These are phyloP conservation scores for Lepas anatifera DNA, from an alignment of 2,888 invertebrate genomes.

Conservation along the genomic window DNA sequence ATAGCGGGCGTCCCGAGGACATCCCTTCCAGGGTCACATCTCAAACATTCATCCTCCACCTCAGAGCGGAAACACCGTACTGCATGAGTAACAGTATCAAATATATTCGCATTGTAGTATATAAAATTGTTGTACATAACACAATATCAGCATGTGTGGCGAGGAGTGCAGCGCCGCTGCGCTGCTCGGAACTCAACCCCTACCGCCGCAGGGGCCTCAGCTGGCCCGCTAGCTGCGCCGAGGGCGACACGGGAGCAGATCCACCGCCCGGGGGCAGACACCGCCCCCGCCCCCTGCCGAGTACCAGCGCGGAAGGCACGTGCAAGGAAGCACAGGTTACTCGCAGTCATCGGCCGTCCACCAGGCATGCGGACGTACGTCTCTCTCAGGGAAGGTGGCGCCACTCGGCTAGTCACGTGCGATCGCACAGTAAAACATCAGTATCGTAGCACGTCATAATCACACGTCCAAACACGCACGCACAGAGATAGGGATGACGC, in stretches of 20 bases:
- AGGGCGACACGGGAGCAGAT: no score
- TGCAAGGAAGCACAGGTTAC: neutral
- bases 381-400: no score
- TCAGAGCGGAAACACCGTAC: neutral
- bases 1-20: no score
- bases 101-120: neutral
- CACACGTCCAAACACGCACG: no score
- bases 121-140: conserved; percentile 1
- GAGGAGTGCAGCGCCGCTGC: no score
- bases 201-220: no score
- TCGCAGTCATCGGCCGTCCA: neutral
- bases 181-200: neutral
- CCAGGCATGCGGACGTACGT: no score
- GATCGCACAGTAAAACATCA: no score
- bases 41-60: neutral
- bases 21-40: neutral
- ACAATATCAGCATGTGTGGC: neutral
- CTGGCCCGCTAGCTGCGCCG: neutral
- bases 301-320: neutral
- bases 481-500: no score
- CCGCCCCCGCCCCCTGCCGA: neutral
- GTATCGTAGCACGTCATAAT: no score
- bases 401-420: no score
- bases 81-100: neutral
- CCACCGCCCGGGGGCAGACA: neutral